Evolutionary conservation across 2,113 vertebrate species (phyloP).

Genomic region (Oreamnos americanus): DNA sequence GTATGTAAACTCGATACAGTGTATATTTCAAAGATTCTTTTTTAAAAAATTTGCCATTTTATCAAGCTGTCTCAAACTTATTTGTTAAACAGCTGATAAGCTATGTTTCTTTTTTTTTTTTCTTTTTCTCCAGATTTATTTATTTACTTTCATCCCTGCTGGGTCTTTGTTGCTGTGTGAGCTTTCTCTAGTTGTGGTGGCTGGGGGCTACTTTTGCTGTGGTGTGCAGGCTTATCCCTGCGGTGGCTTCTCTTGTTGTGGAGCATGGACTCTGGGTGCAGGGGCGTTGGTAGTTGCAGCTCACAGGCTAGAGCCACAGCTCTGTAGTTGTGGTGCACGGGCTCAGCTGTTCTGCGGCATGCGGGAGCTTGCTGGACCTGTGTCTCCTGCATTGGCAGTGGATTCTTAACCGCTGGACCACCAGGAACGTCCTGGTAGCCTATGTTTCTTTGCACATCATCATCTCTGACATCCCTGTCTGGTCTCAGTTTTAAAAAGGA

Average conservation of each 20-base stretch:
- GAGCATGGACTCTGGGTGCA: neutral
- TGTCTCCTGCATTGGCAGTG: neutral
- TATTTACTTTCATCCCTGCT: neutral
- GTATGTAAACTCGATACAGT: neutral
- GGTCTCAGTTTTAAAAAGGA: constrained; percentile 72
- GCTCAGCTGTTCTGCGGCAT: neutral
- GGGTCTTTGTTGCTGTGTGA: neutral
- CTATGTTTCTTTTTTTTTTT: neutral
- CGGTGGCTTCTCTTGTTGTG: neutral
- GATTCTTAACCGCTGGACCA: neutral
- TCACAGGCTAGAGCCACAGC: neutral
- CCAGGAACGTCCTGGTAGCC: neutral
- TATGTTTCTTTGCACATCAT: neutral
- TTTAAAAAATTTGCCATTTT: neutral
- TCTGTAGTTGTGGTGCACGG: accelerated
- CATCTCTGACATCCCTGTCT: constrained; percentile 63
- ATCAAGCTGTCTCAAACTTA: constrained; percentile 1
- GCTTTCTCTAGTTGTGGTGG: neutral
- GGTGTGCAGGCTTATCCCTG: neutral
- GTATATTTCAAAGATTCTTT: neutral
- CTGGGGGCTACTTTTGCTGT: neutral
- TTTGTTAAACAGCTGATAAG: constrained; percentile 17
- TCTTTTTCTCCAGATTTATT: accelerated
- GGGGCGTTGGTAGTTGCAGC: neutral
- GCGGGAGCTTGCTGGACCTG: neutral